These are phyloP conservation scores for Ardeotis arabs DNA, from an alignment of 2,113 vertebrate species.

Conservation along the genomic window DNA sequence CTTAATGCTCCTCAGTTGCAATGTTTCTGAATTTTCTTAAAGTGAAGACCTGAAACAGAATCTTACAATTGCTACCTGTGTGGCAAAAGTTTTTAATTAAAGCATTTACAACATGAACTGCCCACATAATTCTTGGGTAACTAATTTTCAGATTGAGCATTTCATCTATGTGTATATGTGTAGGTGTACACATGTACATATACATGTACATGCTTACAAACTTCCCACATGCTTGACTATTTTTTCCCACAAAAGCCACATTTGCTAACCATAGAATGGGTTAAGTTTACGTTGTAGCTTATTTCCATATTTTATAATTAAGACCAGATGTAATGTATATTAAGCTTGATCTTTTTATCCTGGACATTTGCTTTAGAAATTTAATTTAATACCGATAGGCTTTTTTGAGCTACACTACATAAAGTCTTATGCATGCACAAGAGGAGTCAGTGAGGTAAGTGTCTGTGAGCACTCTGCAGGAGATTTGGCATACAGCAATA, in stretches of 20 bases:
- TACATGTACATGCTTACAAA: background rate
- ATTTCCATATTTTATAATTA: background rate
- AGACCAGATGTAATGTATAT: background rate
- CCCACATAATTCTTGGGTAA: background rate
- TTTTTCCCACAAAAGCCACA: background rate
- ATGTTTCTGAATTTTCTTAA: background rate
- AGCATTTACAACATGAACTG: background rate
- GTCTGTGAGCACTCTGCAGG: background rate
- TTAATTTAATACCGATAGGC: background rate
- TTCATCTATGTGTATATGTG: background rate
- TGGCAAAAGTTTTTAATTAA: background rate
- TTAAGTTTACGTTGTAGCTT: background rate
- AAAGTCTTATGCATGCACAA: background rate
- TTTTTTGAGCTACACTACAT: background rate
- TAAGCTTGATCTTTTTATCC: background rate
- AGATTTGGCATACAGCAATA: background rate
- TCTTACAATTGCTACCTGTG: background rate
- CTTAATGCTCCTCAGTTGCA: background rate
- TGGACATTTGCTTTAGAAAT: slow-evolving; percentile 1
- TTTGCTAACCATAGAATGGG: background rate
- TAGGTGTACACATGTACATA: background rate
- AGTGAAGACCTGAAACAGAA: background rate
- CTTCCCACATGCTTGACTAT: background rate
- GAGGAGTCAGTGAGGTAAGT: slow-evolving; percentile 30
- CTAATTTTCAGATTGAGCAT: background rate